Conservation (phyloP, 2,888 invertebrate species). For the Saturnia pavonia region DNA sequence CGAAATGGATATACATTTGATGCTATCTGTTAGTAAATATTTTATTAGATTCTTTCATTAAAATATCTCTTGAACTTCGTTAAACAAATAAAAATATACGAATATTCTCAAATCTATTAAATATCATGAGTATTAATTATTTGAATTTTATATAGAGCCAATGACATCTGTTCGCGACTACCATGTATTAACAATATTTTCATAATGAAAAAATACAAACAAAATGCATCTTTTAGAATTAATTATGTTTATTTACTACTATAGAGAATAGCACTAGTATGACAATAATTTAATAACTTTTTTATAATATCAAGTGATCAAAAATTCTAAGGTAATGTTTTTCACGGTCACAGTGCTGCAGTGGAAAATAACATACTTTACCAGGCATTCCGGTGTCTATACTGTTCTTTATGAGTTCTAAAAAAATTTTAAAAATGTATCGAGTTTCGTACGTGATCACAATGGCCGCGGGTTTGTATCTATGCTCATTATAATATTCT, state of each 20-base stretch:
- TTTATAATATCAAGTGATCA: background rate
- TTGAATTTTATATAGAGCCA: background rate
- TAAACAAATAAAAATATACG: background rate
- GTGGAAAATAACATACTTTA: background rate
- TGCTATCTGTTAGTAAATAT: no score
- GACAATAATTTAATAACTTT: background rate
- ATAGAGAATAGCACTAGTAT: no score
- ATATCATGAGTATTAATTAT: background rate
- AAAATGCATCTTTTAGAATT: background rate
- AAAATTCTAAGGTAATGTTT: background rate
- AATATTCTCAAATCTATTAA: background rate
- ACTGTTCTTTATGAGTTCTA: background rate
- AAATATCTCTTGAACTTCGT: background rate
- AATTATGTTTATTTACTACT: no score
- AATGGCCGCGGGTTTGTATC: background rate
- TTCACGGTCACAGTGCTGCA: background rate
- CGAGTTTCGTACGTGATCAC: background rate
- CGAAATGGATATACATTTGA: no score
- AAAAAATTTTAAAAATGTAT: background rate
- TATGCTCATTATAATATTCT: background rate
- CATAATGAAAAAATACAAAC: background rate
- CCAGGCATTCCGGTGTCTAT: background rate
- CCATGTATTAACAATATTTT: background rate
- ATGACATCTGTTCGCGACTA: background rate
- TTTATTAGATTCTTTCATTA: no score